phyloP scores from a whole-genome alignment of 2,113 vertebrate genomes.

The Eublepharis macularius region DNA sequence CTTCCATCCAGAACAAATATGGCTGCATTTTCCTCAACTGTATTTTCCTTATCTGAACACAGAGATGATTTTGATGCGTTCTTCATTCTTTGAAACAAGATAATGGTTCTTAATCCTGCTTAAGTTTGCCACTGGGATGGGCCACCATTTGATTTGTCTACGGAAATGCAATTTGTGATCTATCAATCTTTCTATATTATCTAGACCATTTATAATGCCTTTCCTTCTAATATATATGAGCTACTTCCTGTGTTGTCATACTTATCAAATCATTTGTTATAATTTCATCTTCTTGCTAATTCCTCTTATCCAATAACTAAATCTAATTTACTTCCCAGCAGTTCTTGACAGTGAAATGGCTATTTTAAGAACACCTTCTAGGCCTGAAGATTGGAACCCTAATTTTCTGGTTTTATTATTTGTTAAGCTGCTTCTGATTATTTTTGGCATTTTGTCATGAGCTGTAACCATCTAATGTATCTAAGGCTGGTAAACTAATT shows the following conservation, averaged over 20 bases:
- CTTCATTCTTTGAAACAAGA: neutral
- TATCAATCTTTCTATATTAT: neutral
- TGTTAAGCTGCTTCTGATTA: conserved; percentile 24
- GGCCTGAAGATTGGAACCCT: conserved; percentile 31
- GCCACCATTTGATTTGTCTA: neutral
- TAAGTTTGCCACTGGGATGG: neutral
- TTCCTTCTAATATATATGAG: neutral
- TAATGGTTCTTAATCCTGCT: neutral
- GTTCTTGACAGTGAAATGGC: conserved; percentile 31
- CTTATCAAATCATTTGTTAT: neutral
- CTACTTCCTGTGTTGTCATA: conserved; percentile 3
- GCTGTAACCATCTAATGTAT: conserved; percentile 33
- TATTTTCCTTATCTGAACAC: neutral
- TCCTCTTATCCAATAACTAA: conserved; percentile 22
- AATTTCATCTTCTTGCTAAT: conserved; percentile 27
- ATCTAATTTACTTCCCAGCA: neutral
- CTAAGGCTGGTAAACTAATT: conserved; percentile 58
- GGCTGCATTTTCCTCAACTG: neutral
- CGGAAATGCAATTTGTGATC: neutral
- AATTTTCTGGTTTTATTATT: conserved; percentile 32
- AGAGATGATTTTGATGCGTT: neutral
- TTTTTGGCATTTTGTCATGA: conserved; percentile 55
- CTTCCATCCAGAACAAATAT: neutral
- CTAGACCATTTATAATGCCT: neutral
- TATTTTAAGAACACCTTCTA: conserved; percentile 16